Evolutionary conservation across 1,140 invertebrate genomes (phyloP), one percentile per base, ranked within the genome.

Genomic region (Eufriesea mexicana): DNA sequence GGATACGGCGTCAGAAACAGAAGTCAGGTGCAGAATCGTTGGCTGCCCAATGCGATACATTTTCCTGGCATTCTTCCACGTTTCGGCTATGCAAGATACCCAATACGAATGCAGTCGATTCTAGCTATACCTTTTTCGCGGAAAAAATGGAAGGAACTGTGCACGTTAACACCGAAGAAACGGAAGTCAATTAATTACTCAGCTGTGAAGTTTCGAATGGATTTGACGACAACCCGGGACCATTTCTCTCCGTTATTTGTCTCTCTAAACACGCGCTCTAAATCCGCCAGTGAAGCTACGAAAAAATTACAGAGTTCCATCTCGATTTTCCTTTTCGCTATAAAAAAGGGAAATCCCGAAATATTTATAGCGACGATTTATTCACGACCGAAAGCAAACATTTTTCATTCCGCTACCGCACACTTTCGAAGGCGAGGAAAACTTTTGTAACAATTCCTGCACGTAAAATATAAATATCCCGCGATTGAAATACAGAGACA

Each of bases 1-100:
- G n/a, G 47, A 35, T 66, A 54, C 61, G 8, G 35, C 25, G 25
- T 62, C 35, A 49, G 14, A 54, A 54, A 8, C 25, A 18, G 6
- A 78, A 51, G 47, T 42, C 61, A 54, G 23, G 23, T 66, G 25
- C 61, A 64, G 66, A 51, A 76, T 42, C 61, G 71, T 45, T 73
- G 12, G 18, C 54, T 28, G 51, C 54, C 18, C 45, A 35, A 12
- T 23, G 47, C 6, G 20, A 16, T 20, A 28, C 25, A 47, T 64
- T 61, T 25, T 61, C 47, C 45, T 23, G 7, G 12, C 28, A 9
- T 20, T 74, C 10, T 57, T 18, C 0, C 6, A 12, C 16, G 28
- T 45, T 14, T n/a, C 5, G 7, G 5, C 18, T 20, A 18, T 59
- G 16, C 54, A 59, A 23, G 23, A 18, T 45, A 6, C n/a, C 12